Conservation (phyloP, 2,797 vertebrate species). For the Acrossocheilus wenchowensis region DNA sequence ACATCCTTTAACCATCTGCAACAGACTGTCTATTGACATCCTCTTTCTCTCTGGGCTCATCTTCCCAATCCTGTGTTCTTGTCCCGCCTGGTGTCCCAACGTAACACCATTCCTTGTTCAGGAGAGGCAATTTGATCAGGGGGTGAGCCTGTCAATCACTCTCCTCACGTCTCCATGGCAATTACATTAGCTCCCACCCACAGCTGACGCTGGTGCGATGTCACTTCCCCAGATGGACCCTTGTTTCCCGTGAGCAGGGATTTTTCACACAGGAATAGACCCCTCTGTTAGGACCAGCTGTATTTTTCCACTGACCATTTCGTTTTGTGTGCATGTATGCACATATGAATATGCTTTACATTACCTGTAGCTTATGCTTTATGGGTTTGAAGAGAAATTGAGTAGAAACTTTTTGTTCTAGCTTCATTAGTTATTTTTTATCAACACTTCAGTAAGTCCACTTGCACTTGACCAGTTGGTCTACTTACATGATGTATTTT, state of each 20-base stretch:
- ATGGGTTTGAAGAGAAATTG: too few species aligned
- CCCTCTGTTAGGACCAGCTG: constrained; percentile 18
- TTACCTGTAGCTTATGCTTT: too few species aligned
- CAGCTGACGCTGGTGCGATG: constrained; percentile 50
- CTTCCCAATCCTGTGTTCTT: constrained; percentile 36
- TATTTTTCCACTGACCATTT: constrained; percentile 18
- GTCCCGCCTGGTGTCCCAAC: neutral
- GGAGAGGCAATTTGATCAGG: constrained; percentile 53
- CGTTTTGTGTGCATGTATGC: neutral
- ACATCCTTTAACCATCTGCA: constrained; percentile 43
- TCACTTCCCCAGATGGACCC: constrained; percentile 56
- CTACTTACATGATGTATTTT: too few species aligned
- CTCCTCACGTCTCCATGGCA: constrained; percentile 28
- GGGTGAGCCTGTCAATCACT: constrained; percentile 45
- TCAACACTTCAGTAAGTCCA: too few species aligned
- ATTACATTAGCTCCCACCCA: constrained; percentile 50
- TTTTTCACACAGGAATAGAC: constrained; percentile 38
- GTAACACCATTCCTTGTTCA: constrained; percentile 24
- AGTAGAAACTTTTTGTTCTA: too few species aligned
- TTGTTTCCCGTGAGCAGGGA: constrained; percentile 30
- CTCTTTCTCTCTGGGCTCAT: neutral
- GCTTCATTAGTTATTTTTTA: too few species aligned
- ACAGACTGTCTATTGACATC: constrained; percentile 8
- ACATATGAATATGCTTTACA: neutral
- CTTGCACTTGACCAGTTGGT: too few species aligned